Percentiles rank a stretch among this genome's conserved stretches.
Conservation (phyloP, 2,888 invertebrate species). For the Buathra laborator region DNA sequence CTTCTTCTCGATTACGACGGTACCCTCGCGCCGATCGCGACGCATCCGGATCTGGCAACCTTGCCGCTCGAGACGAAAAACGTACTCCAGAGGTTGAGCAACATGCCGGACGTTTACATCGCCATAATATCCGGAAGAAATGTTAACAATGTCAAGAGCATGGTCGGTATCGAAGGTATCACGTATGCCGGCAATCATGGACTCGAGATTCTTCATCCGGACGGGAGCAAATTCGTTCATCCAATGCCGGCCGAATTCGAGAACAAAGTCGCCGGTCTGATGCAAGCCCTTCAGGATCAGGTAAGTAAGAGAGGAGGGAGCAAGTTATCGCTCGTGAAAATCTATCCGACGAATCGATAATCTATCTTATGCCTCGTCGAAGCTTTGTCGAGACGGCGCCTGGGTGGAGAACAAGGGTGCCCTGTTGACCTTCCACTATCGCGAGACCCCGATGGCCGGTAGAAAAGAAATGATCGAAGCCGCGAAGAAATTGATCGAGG, state of each 20-base stretch:
- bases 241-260: slow-evolving; percentile 95
- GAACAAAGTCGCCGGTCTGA: slow-evolving; percentile 91
- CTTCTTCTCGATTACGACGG: slow-evolving; percentile 95
- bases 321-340: too few relatives aligned
- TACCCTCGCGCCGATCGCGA: slow-evolving; percentile 94
- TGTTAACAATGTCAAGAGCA: slow-evolving; percentile 94
- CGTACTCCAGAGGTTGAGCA: slow-evolving; percentile 92
- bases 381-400: slow-evolving; percentile 94
- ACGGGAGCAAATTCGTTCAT: slow-evolving; percentile 95
- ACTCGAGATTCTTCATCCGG: slow-evolving; percentile 94
- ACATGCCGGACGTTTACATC: slow-evolving; percentile 94
- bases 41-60: slow-evolving; percentile 95
- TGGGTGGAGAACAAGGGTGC: slow-evolving; percentile 98
- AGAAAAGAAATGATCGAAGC: slow-evolving; percentile 90
- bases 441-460: slow-evolving; percentile 91
- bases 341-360: neutral
- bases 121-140: slow-evolving; percentile 95
- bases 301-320: slow-evolving; percentile 81
- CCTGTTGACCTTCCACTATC: slow-evolving; percentile 94
- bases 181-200: slow-evolving; percentile 97
- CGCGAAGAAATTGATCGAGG: slow-evolving; percentile 91
- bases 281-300: slow-evolving; percentile 93
- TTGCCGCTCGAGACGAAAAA: slow-evolving; percentile 94
- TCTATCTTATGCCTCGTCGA: neutral
- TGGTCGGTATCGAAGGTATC: slow-evolving; percentile 96